These are phyloP conservation scores for Drosophila sp. DNA, from an alignment of 1,140 invertebrate species.

Conservation along the genomic window DNA sequence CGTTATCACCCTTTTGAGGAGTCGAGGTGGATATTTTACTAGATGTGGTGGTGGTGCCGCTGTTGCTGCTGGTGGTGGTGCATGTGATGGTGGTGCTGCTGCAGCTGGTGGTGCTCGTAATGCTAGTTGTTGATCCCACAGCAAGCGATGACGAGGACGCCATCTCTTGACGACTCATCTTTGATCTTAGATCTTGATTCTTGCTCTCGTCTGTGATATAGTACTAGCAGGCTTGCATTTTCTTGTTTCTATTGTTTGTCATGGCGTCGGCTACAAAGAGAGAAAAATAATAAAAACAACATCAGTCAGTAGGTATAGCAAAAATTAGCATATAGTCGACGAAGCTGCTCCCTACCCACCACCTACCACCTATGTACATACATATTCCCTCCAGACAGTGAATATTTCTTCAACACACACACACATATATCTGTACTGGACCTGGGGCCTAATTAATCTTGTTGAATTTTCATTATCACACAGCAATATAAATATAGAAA, in stretches of 20 bases:
- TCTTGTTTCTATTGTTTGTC: conserved; percentile 35
- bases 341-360: conserved; percentile 17
- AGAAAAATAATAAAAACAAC: conserved; percentile 34
- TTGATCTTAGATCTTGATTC: conserved; percentile 18
- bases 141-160: conserved; percentile 22
- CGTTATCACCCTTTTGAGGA: conserved; percentile 62
- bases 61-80: conserved; percentile 24
- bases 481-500: conserved; percentile 47
- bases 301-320: conserved; percentile 6
- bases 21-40: conserved; percentile 77
- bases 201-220: conserved; percentile 23
- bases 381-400: conserved; percentile 41
- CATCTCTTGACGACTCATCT: conserved; percentile 66
- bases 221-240: conserved; percentile 47
- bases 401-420: conserved; percentile 53
- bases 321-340: conserved; percentile 63
- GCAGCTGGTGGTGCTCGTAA: not conserved
- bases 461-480: conserved; percentile 70
- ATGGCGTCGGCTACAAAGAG: conserved; percentile 47
- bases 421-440: not conserved
- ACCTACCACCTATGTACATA: not conserved
- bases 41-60: conserved; percentile 24
- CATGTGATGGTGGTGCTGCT: conserved; percentile 25
- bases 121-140: conserved; percentile 14
- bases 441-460: conserved; percentile 50